Base-by-base conservation (phyloP, 2,797 vertebrate species). In the Mormyrus proboscirostris region DNA sequence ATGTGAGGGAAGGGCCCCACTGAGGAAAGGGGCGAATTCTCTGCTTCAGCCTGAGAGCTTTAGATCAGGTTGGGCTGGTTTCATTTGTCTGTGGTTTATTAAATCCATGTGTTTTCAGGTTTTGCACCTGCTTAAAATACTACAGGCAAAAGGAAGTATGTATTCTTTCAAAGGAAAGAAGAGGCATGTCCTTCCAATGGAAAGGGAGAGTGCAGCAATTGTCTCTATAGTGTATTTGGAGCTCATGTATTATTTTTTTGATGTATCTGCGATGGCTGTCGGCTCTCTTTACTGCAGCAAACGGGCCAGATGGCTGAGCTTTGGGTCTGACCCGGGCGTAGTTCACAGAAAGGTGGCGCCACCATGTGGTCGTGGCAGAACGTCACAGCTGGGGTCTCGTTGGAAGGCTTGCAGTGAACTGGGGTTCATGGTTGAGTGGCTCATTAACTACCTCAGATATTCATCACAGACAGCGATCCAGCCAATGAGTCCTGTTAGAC, bases 151-250 rank as follows among this genome's bases (percentile, higher is more conserved):
- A 79, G 38, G 38, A 41, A 79, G 7, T 44, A n/a, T 44, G 44
- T 79, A n/a, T 79, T 79, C 73, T 79, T 79, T 79, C 73, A 79
- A 79, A 79, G 41, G 73, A 79, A 79, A 79, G 73, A 79, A 19
- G 33, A 44, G 33, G 69, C 41, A 8, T 79, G 73, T 79, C 73
- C 73, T 79, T 79, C n/a, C 73, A 79, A 79, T 79, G 73, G 73
- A 79, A 79, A 44, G 73, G 44, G 38, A 3, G 38, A 79, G 73
- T 79, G 7, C 44, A 44, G 5, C 16, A n/a, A n/a, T 41, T 7
- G 38, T 41, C 38, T 69, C 3, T 73, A 2, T 73, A 16, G 65
- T 33, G 10, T 38, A 33, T 6, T 73, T 69, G 29, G 25, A 33
- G 25, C 62, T 65, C 62, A 1, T 65, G n/a, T 22, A 22, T 59